Evolutionary conservation across 2,888 invertebrate genomes (phyloP).

Genomic region (Eutolmus rufibarbis): DNA sequence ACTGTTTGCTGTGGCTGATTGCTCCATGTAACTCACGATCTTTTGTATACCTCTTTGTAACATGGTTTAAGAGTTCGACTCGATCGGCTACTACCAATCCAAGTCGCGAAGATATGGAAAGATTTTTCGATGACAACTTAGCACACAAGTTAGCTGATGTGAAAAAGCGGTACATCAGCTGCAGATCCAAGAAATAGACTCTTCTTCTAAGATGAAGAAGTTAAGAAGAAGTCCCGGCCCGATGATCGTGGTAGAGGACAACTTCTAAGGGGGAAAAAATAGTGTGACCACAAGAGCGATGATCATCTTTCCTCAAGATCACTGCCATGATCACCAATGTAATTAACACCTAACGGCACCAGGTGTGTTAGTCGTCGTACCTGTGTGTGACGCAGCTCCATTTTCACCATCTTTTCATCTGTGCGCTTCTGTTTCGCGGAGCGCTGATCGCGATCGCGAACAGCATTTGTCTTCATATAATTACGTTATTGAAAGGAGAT

Average conservation of each 20-base stretch:
- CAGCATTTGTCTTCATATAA: constrained; percentile 24
- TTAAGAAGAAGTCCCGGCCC: background rate
- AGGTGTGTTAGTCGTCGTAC: background rate
- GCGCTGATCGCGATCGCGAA: background rate
- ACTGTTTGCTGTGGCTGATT: constrained; percentile 3
- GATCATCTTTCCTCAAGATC: constrained; percentile 45
- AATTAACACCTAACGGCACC: constrained; percentile 47
- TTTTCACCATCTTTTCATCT: background rate
- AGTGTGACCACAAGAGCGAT: constrained; percentile 23
- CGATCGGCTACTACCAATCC: background rate
- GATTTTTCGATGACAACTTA: constrained; percentile 2
- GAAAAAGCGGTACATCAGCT: background rate
- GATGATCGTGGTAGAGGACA: background rate
- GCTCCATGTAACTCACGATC: background rate
- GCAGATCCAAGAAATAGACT: background rate
- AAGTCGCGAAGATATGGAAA: background rate
- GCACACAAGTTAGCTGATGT: background rate
- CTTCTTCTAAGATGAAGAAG: background rate
- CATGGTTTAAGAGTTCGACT: background rate
- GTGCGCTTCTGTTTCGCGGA: background rate
- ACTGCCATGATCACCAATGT: constrained; percentile 45
- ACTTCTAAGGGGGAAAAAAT: background rate
- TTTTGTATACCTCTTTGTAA: background rate
- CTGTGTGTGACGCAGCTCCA: background rate
- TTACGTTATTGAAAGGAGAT: constrained; percentile 26